A percentile compares a stretch with the other conserved stretches of the same genome.
Evolutionary conservation across 2,888 invertebrate genomes (phyloP).

Genomic region (Cancer borealis): DNA sequence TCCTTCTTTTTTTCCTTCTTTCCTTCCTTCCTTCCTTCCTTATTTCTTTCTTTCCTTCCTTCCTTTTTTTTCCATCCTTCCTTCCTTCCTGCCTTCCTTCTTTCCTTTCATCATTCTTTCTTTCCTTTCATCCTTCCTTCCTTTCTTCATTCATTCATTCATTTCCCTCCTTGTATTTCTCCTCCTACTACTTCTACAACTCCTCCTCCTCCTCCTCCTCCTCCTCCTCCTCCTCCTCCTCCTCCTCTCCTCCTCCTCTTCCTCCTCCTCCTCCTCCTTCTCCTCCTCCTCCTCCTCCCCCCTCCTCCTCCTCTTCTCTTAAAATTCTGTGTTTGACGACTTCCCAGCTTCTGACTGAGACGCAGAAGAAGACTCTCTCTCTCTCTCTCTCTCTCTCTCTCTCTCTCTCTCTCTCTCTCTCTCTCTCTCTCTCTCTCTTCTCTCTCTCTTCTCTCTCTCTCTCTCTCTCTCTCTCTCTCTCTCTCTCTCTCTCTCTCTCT

Average conservation of each 20-base stretch:
- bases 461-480: background rate
- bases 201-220: background rate
- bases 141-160: no score
- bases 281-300: background rate
- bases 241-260: background rate
- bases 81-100: background rate
- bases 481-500: constrained; percentile 27
- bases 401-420: constrained; percentile 3
- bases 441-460: background rate
- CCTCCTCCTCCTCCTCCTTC: background rate
- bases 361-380: background rate
- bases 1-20: background rate
- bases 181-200: background rate
- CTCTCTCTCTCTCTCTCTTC: background rate
- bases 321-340: no score
- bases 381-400: background rate
- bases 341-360: no score
- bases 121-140: no score
- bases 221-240: background rate
- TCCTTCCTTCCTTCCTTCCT: background rate
- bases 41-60: background rate
- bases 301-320: background rate
- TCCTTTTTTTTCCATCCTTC: background rate
- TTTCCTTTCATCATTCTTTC: background rate
- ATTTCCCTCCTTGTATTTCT: background rate